phyloP scores from a whole-genome alignment of 2,113 vertebrate genomes.

The Litocranius walleri region DNA sequence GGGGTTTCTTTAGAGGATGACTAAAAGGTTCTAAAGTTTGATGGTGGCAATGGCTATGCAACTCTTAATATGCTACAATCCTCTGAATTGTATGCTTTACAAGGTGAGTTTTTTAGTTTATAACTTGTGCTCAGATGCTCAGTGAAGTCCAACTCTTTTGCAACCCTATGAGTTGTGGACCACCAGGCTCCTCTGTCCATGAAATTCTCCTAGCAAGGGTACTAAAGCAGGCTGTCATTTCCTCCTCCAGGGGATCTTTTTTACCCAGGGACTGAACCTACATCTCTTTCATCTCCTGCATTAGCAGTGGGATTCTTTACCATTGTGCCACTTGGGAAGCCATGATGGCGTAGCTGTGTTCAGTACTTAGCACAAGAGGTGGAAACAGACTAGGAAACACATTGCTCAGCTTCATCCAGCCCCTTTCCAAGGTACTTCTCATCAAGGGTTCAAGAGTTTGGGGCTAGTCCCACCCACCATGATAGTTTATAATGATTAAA shows the following conservation, averaged over 20 bases:
- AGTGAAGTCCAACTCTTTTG: not conserved
- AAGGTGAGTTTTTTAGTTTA: not conserved
- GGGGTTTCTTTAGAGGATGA: not conserved
- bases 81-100: not conserved
- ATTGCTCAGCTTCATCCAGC: not conserved
- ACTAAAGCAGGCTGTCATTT: not conserved
- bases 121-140: not conserved
- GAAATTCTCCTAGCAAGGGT: not conserved
- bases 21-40: not conserved
- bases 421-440: not conserved
- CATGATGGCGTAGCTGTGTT: not conserved
- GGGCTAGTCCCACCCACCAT: too few species aligned
- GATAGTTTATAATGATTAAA: not conserved
- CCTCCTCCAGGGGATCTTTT: not conserved
- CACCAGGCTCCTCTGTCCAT: not conserved
- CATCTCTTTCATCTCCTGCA: not conserved
- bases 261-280: not conserved
- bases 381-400: not conserved
- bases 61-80: not conserved
- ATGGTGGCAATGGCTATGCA: not conserved
- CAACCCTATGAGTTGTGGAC: not conserved
- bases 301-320: not conserved
- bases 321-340: not conserved
- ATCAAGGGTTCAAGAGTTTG: not conserved
- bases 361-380: not conserved